Evolutionary conservation across 2,113 vertebrate species (phyloP), one percentile per base, ranked within the genome.

Genomic region (Channa maculata): DNA sequence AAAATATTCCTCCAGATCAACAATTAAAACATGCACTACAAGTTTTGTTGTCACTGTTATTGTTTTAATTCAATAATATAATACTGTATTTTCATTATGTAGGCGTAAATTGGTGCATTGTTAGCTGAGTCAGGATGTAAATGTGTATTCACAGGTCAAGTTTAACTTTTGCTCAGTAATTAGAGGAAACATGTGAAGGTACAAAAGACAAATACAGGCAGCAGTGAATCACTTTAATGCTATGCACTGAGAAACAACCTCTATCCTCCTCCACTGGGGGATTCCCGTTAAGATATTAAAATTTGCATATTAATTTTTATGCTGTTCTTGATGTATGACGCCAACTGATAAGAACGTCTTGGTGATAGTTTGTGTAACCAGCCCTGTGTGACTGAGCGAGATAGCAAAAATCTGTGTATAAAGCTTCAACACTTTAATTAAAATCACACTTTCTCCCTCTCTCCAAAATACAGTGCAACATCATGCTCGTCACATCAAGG

Each of bases 291-390:
- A 66, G 60, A 79, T 82, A 63, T 63, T 10, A 24, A 58, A 61
- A 82, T 80, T 53, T 85, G 78, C 75, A 90, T 88, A 72, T 83
- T 77, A 12, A 85, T 78, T 90, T 80, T 73, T 38, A 78, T 69
- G 55, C 63, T 46, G 38, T 68, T 74, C 38, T 70, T 49, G 64
- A 80, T 54, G 75, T 80, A 55, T 66, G 68, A 65, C 53, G 48
- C 44, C 57, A 69, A 44, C 68, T 86, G 88, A 90, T 90, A 89
- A 86, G 64, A 60, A 37, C 1, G 1, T 64, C 59, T 50, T 64
- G n/a, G 65, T 81, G 71, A 79, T 53, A 58, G 72, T 46, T 43
- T 60, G 57, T 66, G 68, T 71, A 77, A 62, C 73, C 53, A 63
- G 67, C 52, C n/a, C 24, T 50, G 37, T 45, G 76, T 80, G 81